A percentile compares a stretch with the other conserved stretches of the same genome.
phyloP scores from a whole-genome alignment of 2,888 invertebrate genomes.

The Synanthedon formicaeformis region DNA sequence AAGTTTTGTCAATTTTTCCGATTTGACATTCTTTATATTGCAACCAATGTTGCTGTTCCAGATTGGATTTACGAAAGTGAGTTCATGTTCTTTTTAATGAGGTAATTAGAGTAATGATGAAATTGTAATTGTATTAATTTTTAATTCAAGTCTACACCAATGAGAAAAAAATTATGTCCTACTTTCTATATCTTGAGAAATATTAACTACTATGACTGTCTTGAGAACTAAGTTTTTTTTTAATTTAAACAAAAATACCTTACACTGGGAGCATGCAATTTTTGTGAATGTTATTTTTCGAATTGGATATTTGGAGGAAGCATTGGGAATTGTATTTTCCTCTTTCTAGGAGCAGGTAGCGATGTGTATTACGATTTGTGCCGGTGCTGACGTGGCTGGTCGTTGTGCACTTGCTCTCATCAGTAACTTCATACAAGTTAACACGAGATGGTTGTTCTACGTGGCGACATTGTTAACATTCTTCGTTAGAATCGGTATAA shows the following conservation, averaged over 20 bases:
- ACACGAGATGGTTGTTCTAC: constrained; percentile 48
- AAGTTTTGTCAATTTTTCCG: constrained; percentile 73
- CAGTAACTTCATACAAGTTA: constrained; percentile 33
- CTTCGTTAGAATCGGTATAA: constrained; percentile 39
- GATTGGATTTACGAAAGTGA: constrained; percentile 58
- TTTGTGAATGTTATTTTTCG: background rate
- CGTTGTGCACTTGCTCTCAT: constrained; percentile 44
- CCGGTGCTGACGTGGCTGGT: constrained; percentile 52
- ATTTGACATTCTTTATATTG: constrained; percentile 73
- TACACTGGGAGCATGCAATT: background rate
- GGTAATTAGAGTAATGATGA: no score
- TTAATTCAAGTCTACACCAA: no score
- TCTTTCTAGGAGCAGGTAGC: constrained; percentile 48
- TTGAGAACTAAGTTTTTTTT: no score
- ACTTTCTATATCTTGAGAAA: no score
- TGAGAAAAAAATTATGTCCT: no score
- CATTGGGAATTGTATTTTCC: background rate
- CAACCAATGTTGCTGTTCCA: constrained; percentile 73
- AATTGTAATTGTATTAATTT: no score
- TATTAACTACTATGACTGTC: no score
- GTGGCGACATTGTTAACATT: constrained; percentile 40
- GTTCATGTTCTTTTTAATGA: constrained; percentile 3
- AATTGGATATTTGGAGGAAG: background rate
- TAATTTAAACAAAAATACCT: background rate
- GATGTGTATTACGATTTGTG: constrained; percentile 48